Percentiles rank a stretch among this genome's conserved stretches.
phyloP scores from a whole-genome alignment of 2,113 vertebrate genomes.

The Hyla sarda region DNA sequence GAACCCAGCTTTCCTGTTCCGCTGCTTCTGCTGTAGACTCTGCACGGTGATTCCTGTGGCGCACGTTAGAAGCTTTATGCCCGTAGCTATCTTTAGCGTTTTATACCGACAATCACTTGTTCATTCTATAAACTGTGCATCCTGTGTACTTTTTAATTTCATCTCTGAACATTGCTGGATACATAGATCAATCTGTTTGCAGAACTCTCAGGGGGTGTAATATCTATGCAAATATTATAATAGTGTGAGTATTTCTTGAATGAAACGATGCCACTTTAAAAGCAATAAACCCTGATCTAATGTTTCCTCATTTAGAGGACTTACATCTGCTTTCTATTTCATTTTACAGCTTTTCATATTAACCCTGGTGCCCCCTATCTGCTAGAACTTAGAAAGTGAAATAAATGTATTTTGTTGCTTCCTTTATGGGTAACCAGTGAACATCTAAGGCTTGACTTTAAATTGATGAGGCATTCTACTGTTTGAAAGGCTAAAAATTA shows the following conservation, averaged over 20 bases:
- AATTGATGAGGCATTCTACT: not conserved
- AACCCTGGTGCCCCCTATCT: constrained; percentile 47
- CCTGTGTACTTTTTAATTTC: constrained; percentile 30
- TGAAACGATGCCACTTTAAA: constrained; percentile 40
- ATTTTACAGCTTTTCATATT: constrained; percentile 48
- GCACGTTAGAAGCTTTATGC: constrained; percentile 1
- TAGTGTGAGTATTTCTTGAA: constrained; percentile 36
- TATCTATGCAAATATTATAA: constrained; percentile 41
- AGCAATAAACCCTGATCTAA: constrained; percentile 39
- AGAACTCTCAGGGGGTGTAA: constrained; percentile 30
- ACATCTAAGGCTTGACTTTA: not conserved
- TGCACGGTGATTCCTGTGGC: not conserved
- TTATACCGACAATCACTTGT: not conserved
- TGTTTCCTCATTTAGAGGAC: constrained; percentile 41
- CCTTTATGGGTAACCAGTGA: constrained; percentile 20
- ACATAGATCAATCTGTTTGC: constrained; percentile 15
- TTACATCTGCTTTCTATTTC: constrained; percentile 47
- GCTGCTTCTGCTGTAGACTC: not conserved
- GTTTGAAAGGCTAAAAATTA: not conserved
- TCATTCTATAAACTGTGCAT: constrained; percentile 14
- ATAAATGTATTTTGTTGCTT: constrained; percentile 29
- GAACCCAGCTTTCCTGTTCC: constrained; percentile 10
- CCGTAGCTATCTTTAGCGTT: constrained; percentile 1
- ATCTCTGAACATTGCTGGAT: constrained; percentile 4
- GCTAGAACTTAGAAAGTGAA: constrained; percentile 45